Evolutionary conservation across 2,888 invertebrate species (phyloP).

Genomic region (Eretmocerus hayati): DNA sequence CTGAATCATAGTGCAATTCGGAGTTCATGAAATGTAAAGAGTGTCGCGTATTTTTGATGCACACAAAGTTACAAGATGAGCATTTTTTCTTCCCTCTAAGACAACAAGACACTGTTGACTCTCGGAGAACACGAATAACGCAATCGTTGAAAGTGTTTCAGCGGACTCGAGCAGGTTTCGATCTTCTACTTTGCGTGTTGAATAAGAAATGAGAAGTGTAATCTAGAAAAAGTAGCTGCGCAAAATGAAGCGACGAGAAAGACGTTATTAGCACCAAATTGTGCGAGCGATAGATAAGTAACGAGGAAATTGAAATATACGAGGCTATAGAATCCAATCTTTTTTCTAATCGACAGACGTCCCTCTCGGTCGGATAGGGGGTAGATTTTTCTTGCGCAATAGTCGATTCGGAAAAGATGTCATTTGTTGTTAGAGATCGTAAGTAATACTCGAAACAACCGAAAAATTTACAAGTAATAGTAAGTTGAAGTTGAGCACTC

Average conservation of each 20-base stretch:
- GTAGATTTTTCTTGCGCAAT: slow-evolving; percentile 20
- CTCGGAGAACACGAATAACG: slow-evolving; percentile 12
- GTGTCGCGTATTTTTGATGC: slow-evolving; percentile 20
- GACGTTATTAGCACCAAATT: slow-evolving; percentile 10
- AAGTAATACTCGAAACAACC: slow-evolving; percentile 12
- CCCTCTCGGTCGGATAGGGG: slow-evolving; percentile 9
- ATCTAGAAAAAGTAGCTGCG: slow-evolving; percentile 10
- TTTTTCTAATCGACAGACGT: slow-evolving; percentile 13
- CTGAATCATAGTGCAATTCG: no score
- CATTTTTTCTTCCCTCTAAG: slow-evolving; percentile 19
- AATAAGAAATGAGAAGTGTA: slow-evolving; percentile 16
- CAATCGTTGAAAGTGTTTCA: slow-evolving; percentile 11
- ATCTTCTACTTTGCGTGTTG: slow-evolving; percentile 17
- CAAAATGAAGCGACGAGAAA: slow-evolving; percentile 8
- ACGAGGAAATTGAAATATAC: slow-evolving; percentile 10
- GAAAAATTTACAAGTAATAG: slow-evolving; percentile 8
- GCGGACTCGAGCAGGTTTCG: slow-evolving; percentile 20
- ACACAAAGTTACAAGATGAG: slow-evolving; percentile 18
- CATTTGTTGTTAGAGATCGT: slow-evolving; percentile 16
- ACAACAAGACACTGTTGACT: slow-evolving; percentile 7
- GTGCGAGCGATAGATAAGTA: neutral
- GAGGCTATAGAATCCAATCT: slow-evolving; percentile 14
- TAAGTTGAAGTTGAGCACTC: slow-evolving; percentile 8
- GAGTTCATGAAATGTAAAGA: slow-evolving; percentile 20
- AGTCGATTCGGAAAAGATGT: slow-evolving; percentile 16